Conservation (phyloP, 2,113 vertebrate species). For the Alectura lathami region DNA sequence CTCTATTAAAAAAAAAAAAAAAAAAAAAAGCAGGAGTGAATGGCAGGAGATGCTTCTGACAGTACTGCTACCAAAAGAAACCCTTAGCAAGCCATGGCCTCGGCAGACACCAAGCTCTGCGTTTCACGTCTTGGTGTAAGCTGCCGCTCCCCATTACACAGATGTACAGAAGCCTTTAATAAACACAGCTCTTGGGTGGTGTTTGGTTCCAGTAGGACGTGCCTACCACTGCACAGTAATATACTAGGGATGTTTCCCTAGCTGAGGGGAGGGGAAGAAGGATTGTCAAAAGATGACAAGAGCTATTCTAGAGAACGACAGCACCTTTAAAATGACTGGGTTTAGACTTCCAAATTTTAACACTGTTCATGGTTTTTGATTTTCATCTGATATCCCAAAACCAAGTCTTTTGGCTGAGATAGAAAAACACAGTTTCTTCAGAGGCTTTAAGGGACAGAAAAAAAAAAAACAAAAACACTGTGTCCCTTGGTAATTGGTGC, state of each 20-base stretch:
- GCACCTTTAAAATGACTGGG: not conserved
- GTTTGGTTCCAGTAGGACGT: not conserved
- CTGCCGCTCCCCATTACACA: not conserved
- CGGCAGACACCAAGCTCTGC: not conserved
- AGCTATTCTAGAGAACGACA: not conserved
- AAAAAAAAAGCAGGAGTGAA: not conserved
- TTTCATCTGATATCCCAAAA: not conserved
- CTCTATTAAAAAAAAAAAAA: not conserved
- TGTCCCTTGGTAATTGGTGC: not conserved
- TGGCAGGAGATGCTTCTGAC: not conserved
- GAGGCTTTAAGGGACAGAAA: not conserved
- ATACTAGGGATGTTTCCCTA: not conserved
- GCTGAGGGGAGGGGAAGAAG: not conserved
- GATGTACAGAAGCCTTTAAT: not conserved
- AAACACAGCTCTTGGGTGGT: not conserved
- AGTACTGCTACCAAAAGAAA: not conserved
- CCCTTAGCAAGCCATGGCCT: not conserved
- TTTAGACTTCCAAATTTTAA: not conserved
- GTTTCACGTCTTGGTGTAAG: not conserved
- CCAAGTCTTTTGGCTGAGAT: not conserved
- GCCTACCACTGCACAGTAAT: not conserved
- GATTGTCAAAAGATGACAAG: not conserved
- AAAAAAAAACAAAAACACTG: not conserved
- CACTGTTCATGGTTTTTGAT: not conserved
- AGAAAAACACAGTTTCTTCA: not conserved